Conservation (phyloP, 1,140 invertebrate genomes). For the Microvelia longipes region DNA sequence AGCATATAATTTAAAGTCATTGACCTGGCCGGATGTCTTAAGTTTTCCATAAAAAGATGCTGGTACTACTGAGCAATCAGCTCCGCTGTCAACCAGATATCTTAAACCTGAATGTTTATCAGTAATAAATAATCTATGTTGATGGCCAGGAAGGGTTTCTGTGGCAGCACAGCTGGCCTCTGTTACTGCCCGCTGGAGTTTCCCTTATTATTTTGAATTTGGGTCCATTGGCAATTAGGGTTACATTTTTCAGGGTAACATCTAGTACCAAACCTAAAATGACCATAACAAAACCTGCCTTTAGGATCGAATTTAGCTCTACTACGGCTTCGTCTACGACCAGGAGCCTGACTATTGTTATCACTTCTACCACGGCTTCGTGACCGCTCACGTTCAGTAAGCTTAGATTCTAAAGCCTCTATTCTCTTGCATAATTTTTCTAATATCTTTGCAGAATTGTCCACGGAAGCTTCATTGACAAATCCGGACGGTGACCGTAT, state of each 20-base stretch:
- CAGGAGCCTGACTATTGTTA: neutral
- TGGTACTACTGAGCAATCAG: neutral
- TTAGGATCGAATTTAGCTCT: neutral
- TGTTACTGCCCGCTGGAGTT: constrained; percentile 1
- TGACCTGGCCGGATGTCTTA: too few species aligned
- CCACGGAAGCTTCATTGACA: neutral
- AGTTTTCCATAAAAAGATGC: too few species aligned
- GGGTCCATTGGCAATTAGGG: neutral
- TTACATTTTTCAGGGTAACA: neutral
- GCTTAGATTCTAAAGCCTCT: neutral
- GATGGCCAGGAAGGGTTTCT: neutral
- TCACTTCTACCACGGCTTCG: neutral
- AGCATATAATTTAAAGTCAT: too few species aligned
- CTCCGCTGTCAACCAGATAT: neutral
- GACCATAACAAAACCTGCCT: neutral
- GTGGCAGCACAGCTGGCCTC: neutral
- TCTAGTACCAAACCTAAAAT: neutral
- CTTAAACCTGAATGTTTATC: neutral
- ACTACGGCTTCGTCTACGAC: neutral
- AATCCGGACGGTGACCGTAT: neutral
- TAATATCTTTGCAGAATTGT: neutral
- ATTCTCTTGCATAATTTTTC: neutral
- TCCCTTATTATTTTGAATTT: too few species aligned
- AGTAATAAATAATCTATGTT: neutral
- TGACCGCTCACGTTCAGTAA: neutral